Base-by-base conservation (phyloP, 2,113 vertebrate genomes). In the Ciconia stormi region DNA sequence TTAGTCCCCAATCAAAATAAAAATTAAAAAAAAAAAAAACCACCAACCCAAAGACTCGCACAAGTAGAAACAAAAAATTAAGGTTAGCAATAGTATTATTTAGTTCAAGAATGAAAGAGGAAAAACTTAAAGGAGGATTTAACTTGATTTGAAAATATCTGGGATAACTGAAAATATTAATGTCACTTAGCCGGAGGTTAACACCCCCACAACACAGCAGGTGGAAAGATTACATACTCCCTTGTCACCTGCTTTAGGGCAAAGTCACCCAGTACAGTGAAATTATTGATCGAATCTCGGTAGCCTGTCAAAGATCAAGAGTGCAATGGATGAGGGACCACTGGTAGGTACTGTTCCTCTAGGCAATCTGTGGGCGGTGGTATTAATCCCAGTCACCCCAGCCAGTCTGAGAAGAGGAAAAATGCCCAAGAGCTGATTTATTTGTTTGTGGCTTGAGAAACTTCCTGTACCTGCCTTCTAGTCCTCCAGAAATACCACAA, bases 161-260 rank as follows among this genome's bases (percentile, higher is more conserved):
- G 19, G 7, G 26, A 38, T 84, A 52, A 91, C n/a, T 21, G 5
- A 66, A 86, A 86, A 74, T 42, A 89, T 27, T 73, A 53, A 46
- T 30, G 38, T 11, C 13, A 16, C 3, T 36, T 55, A 78, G 49
- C 50, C 72, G 44, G 21, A 94, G 42, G 38, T 81, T 73, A 91
- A 44, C 17, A 0, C 49, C 9, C 47, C 63, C 1, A 0, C 49
- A 74, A 11, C 44, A 71, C 13, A 72, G 58, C 0, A 0, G 15
- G 38, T 47, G 22, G n/a, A 53, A 70, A 46, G 83, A 92, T 78
- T 49, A 66, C 40, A 78, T 5, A 78, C 5, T 4, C n/a, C n/a
- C 40, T 67, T 25, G 32, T 65, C 23, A 72, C 7, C 32, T 14
- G n/a, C 38, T 71, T 65, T 11, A 56, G 56, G 65, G 44, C 36